A percentile compares a stretch with the other conserved stretches of the same genome.
These are phyloP conservation scores for Pimephales promelas DNA, from an alignment of 2,113 vertebrate genomes.

Conservation along the genomic window DNA sequence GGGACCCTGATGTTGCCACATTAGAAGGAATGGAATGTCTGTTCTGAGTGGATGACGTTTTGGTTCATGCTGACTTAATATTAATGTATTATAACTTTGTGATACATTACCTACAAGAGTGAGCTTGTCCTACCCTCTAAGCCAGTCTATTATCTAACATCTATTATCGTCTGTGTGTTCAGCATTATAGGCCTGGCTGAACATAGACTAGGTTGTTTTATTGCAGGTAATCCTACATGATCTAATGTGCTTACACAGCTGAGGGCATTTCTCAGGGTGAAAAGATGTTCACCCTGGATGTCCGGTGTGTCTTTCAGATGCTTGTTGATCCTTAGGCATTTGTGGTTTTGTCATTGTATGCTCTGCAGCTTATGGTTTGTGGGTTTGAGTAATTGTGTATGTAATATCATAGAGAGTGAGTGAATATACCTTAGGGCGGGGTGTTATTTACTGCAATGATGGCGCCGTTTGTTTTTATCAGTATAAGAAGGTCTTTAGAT, in stretches of 20 bases:
- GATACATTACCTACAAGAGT: slow-evolving; percentile 32
- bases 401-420: not conserved
- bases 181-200: not conserved
- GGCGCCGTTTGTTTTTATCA: not conserved
- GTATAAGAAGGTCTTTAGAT: not conserved
- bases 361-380: not conserved
- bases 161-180: not conserved
- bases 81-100: not conserved
- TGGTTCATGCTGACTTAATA: not conserved
- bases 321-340: slow-evolving; percentile 5
- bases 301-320: slow-evolving; percentile 1
- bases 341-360: slow-evolving; percentile 14
- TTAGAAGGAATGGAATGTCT: slow-evolving; percentile 22
- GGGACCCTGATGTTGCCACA: not conserved
- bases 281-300: not conserved
- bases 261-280: slow-evolving; percentile 13
- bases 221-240: not conserved
- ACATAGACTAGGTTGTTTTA: slow-evolving; percentile 10
- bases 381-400: slow-evolving; percentile 15
- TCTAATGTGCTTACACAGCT: slow-evolving; percentile 18
- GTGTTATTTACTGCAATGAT: not conserved
- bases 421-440: slow-evolving; percentile 27
- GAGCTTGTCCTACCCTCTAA: slow-evolving; percentile 27
- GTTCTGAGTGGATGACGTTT: not conserved
- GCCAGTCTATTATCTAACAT: not conserved